These are phyloP conservation scores for Sipha maydis DNA, from an alignment of 2,888 invertebrate species.

Conservation along the genomic window DNA sequence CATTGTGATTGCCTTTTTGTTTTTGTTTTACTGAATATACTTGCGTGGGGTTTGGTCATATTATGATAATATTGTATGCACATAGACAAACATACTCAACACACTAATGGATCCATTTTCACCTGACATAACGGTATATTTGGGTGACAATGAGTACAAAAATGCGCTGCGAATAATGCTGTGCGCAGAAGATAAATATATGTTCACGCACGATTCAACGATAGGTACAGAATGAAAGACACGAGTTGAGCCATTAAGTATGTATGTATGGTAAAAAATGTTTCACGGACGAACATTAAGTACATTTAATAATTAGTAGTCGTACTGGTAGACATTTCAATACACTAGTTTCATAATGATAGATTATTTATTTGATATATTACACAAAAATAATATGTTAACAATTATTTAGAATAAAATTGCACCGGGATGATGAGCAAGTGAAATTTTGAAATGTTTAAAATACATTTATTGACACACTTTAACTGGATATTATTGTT, in stretches of 20 bases:
- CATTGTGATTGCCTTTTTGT: background rate
- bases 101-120: constrained; percentile 10
- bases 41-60: background rate
- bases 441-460: background rate
- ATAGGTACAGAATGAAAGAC: background rate
- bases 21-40: background rate
- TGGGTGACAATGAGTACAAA: background rate
- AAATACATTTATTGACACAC: background rate
- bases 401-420: too few relatives aligned
- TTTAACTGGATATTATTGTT: too few relatives aligned
- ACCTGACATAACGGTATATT: background rate
- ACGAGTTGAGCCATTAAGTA: background rate
- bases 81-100: background rate
- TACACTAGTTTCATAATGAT: too few relatives aligned
- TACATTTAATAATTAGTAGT: too few relatives aligned
- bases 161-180: background rate
- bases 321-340: too few relatives aligned
- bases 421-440: background rate
- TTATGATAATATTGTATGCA: background rate
- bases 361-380: too few relatives aligned
- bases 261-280: background rate
- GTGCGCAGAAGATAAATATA: background rate
- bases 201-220: background rate
- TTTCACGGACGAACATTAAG: background rate
- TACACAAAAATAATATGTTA: too few relatives aligned